Evolutionary conservation across 1,140 invertebrate species (phyloP), one percentile per base, ranked within the genome.

Genomic region (Drosophila obscura): DNA sequence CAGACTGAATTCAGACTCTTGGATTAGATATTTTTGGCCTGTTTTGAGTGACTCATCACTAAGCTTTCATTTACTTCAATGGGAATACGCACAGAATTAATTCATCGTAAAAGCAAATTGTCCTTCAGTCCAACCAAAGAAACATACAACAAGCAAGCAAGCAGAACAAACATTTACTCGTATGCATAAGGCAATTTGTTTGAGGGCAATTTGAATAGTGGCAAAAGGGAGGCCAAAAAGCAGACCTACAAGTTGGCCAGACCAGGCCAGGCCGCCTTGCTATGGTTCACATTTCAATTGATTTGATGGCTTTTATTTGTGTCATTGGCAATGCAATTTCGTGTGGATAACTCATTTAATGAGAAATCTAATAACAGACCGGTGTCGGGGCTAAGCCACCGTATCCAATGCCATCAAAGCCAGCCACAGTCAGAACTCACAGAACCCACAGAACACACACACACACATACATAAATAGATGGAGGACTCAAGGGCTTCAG

Each of bases 341-440:
- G 66, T 82, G 79, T 60, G 63, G 67, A 83, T 85, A 80, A 77
- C 81, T 84, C 73, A 82, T 88, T 77, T 88, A 77, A 87, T 87
- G 81, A 74, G 73, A 84, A 84, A 81, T 81, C 67, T 71, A 85
- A 79, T 88, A 88, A 78, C 45, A 61, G 65, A 51, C 59, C 24
- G 11, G 50, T 57, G 50, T 51, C 26, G 61, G 60, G 35, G 11
- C 31, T 26, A 60, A 43, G 52, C 71, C 46, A 48, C 35, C 57
- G 11, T 28, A 43, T 50, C 58, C 60, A 73, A 66, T 44, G 55
- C 73, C 51, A 64, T 43, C 61, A 72, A 56, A 50, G 55, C 56
- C 74, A 67, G 63, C 31, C 31, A 9, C 31, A 35, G 4, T 3
- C 31, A 19, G 19, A 16, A 16, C 16, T 16, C 9, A 11, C 35